A percentile compares a stretch with the other conserved stretches of the same genome.
Conservation (phyloP, 2,113 vertebrate genomes). For the Heptranchias perlo region DNA sequence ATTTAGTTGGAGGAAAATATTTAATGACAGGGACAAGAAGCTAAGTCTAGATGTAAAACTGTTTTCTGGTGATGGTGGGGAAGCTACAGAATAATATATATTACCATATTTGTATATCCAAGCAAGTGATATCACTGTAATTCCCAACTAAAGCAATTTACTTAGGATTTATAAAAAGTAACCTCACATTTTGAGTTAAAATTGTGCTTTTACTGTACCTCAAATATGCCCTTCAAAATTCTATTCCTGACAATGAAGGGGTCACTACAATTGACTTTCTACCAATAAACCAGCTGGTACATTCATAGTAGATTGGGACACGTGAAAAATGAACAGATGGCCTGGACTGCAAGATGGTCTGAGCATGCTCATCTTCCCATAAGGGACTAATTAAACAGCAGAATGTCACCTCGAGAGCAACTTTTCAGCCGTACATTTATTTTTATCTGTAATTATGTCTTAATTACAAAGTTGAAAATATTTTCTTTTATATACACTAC, state of each 20-base stretch:
- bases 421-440: background rate
- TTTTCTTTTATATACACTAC: slow-evolving; percentile 6
- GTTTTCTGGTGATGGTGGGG: background rate
- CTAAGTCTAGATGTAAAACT: background rate
- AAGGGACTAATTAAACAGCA: slow-evolving; percentile 38
- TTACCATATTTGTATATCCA: background rate
- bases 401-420: slow-evolving; percentile 35
- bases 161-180: background rate
- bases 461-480: slow-evolving; percentile 25
- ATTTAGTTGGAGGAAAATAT: background rate
- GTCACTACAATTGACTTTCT: slow-evolving; percentile 19
- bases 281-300: slow-evolving; percentile 31
- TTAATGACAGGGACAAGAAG: background rate
- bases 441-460: slow-evolving; percentile 34
- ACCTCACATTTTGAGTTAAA: background rate
- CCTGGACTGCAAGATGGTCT: slow-evolving; percentile 27
- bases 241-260: background rate
- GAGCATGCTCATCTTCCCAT: background rate
- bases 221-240: background rate
- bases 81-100: background rate
- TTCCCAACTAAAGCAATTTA: background rate
- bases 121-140: too few relatives aligned
- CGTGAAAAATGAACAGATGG: slow-evolving; percentile 12
- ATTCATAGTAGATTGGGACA: slow-evolving; percentile 31
- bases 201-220: background rate